These are phyloP conservation scores for Rhabdophis nuchalis DNA, from an alignment of 2,797 vertebrate species.

Conservation along the genomic window DNA sequence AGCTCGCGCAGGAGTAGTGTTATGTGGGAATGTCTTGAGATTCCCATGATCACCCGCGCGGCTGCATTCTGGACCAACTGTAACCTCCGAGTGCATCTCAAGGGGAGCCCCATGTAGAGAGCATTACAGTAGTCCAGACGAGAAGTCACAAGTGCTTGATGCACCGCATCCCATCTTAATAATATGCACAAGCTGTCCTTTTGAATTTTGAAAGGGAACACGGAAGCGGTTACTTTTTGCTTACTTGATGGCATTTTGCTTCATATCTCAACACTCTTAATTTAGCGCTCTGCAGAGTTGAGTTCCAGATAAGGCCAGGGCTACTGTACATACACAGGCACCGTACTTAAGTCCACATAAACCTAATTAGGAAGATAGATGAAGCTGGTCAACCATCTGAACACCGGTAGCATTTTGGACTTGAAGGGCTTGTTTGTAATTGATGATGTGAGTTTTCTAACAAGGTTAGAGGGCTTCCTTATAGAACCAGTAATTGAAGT, in stretches of 20 bases:
- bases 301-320: neutral
- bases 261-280: neutral
- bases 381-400: neutral
- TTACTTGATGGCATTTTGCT: neutral
- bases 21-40: too few species aligned
- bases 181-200: neutral
- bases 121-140: too few species aligned
- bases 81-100: too few species aligned
- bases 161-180: neutral
- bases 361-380: neutral
- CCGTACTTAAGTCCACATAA: neutral
- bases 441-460: neutral
- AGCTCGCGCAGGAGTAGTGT: too few species aligned
- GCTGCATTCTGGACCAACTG: too few species aligned
- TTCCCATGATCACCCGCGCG: too few species aligned
- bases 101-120: too few species aligned
- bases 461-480: neutral
- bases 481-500: neutral
- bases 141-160: too few species aligned
- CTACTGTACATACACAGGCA: neutral
- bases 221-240: neutral
- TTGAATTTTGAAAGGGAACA: neutral
- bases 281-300: neutral
- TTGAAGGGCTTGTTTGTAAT: neutral
- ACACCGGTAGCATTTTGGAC: neutral